Evolutionary conservation across 2,797 vertebrate genomes (phyloP).

Genomic region (Pangasius krempfi): DNA sequence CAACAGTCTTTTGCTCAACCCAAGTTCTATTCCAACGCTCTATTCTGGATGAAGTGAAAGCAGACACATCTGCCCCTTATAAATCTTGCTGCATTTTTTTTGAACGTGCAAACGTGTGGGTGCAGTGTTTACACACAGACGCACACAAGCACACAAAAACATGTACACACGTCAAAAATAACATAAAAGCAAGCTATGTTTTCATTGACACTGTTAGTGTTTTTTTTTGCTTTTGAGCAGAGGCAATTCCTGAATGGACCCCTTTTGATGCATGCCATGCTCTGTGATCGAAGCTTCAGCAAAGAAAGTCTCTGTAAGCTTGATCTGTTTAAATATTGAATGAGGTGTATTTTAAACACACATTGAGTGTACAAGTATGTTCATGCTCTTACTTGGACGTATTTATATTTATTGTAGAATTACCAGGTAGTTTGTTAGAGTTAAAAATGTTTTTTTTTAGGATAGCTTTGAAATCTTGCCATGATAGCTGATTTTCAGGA

Average conservation of each 20-base stretch:
- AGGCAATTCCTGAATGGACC: constrained; percentile 43
- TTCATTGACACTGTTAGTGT: constrained; percentile 38
- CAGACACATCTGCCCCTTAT: constrained; percentile 78
- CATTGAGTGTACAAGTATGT: background rate
- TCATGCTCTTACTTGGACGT: background rate
- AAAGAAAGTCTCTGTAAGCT: constrained; percentile 39
- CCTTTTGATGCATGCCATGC: constrained; percentile 30
- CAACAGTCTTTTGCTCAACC: constrained; percentile 4
- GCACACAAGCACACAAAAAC: constrained; percentile 44
- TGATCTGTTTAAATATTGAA: constrained; percentile 48
- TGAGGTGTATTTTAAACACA: constrained; percentile 39
- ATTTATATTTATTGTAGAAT: constrained; percentile 4
- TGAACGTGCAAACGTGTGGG: constrained; percentile 32
- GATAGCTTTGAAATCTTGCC: background rate
- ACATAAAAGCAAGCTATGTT: constrained; percentile 54
- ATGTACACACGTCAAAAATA: constrained; percentile 61
- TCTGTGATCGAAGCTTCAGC: constrained; percentile 43
- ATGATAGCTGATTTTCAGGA: background rate
- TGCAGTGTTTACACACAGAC: constrained; percentile 41
- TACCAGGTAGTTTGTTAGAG: background rate
- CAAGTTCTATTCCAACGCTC: constrained; percentile 16
- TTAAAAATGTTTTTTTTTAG: background rate
- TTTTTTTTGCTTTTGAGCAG: constrained; percentile 22
- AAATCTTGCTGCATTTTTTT: constrained; percentile 73
- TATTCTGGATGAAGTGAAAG: constrained; percentile 69